A percentile compares a stretch with the other conserved stretches of the same genome.
Conservation (phyloP, 1,140 invertebrate species). For the Drosophila biarmipes region DNA sequence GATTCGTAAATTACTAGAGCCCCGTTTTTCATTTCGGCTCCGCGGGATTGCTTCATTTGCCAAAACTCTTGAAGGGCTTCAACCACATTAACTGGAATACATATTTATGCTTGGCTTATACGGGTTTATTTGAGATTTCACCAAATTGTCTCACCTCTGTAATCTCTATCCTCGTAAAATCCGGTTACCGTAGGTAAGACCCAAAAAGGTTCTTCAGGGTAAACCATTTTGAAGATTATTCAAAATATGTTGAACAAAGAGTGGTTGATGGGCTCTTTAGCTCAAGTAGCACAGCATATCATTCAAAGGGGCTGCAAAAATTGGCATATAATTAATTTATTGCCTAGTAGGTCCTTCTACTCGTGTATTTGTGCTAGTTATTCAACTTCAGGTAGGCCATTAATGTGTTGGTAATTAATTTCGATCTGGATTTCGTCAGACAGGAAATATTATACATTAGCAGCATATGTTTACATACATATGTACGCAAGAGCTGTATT, state of each 20-base stretch:
- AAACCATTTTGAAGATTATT: slow-evolving; percentile 68
- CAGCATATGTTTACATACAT: slow-evolving; percentile 30
- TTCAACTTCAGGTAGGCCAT: no score
- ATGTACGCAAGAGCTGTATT: slow-evolving; percentile 21
- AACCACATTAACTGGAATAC: slow-evolving; percentile 93
- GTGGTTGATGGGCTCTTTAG: slow-evolving; percentile 2
- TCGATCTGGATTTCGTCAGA: slow-evolving; percentile 6
- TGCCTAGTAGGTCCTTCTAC: not conserved
- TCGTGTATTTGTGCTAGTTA: not conserved
- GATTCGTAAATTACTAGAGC: slow-evolving; percentile 98
- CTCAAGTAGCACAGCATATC: slow-evolving; percentile 18
- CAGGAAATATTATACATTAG: slow-evolving; percentile 10
- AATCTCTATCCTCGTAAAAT: slow-evolving; percentile 79
- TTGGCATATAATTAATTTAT: slow-evolving; percentile 1
- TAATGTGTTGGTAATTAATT: not conserved
- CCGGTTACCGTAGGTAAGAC: slow-evolving; percentile 78
- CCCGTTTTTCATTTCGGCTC: slow-evolving; percentile 94
- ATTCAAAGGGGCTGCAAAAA: slow-evolving; percentile 14
- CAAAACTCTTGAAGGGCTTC: slow-evolving; percentile 98
- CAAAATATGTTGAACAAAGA: slow-evolving; percentile 16
- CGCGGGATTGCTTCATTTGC: slow-evolving; percentile 96
- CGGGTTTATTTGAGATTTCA: not conserved
- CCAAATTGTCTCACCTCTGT: slow-evolving; percentile 58
- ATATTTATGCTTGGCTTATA: not conserved
- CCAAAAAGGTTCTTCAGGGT: slow-evolving; percentile 83